Evolutionary conservation across 2,797 vertebrate species (phyloP), one percentile per base, ranked within the genome.

Genomic region (Pipistrellus pygmaeus): DNA sequence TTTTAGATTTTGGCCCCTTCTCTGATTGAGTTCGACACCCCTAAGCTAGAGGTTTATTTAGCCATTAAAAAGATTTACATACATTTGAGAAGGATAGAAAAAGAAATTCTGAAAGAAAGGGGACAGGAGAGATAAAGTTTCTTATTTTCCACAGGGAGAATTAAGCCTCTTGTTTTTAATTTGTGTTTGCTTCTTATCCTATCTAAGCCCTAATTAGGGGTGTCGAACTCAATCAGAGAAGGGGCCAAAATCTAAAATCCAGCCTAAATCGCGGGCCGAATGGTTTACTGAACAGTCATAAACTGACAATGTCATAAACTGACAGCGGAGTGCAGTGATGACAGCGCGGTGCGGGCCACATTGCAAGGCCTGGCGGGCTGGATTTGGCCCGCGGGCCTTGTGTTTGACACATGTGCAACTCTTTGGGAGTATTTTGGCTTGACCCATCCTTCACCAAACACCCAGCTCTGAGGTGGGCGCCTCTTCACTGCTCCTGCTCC

Each of bases 41-140:
- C n/a, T n/a, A n/a, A 51, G 85, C 57, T 81, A 62, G 35, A 44
- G 51, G n/a, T 32, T 73, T 51, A 25, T 73, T 77, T 83, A 86
- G 11, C 30, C 46, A 68, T 60, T 83, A 57, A 35, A 89, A 89
- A 77, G 62, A 73, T 66, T 86, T 90, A 60, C 2, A 51, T 60
- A 44, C 30, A 18, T 77, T 85, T 92, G 46, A 35, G 75, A 90
- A 81, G n/a, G 27, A n/a, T 44, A 51, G 17, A 85, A 51, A 85
- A 93, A 57, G 75, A 91, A 94, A 76, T 62, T 38, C 44, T 62
- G 60, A 81, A 83, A 66, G 64, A 44, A 73, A 84, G 46, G 27
- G 15, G 23, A n/a, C 3, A 4, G 6, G 21, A 27, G 14, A 15
- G 4, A 27, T 21, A 44, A 30, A 44, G 15, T 76, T 21, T 55